Evolutionary conservation across 2,113 vertebrate genomes (phyloP).

Genomic region (Theristicus caerulescens): DNA sequence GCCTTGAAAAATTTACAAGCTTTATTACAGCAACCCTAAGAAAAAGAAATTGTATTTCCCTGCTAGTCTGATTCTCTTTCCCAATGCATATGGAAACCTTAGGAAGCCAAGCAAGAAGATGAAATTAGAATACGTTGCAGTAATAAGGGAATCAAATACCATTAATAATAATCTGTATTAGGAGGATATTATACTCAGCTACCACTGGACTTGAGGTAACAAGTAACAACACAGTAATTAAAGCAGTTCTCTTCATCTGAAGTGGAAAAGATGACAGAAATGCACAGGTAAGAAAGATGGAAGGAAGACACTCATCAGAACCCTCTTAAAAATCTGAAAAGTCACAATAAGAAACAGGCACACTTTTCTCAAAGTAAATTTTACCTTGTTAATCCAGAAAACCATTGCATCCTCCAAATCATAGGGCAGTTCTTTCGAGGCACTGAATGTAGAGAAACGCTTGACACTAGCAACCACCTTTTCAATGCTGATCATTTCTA

Average conservation of each 20-base stretch:
- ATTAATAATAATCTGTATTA: neutral
- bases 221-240: neutral
- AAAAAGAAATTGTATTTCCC: neutral
- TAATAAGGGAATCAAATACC: neutral
- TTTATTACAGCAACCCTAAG: neutral
- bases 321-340: neutral
- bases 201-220: neutral
- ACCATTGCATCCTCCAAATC: slow-evolving; percentile 98
- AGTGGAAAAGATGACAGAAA: neutral
- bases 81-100: neutral
- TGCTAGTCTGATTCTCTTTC: neutral
- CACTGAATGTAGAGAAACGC: slow-evolving; percentile 96
- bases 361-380: neutral
- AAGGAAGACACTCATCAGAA: neutral
- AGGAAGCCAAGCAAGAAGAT: neutral
- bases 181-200: neutral
- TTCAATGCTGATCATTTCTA: slow-evolving; percentile 99
- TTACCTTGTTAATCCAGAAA: slow-evolving; percentile 99
- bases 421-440: slow-evolving; percentile 97
- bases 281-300: neutral
- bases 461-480: slow-evolving; percentile 95
- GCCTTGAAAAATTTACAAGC: neutral
- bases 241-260: neutral
- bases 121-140: neutral
- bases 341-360: neutral